Evolutionary conservation across 2,113 vertebrate genomes (phyloP).

Genomic region (Conger conger): DNA sequence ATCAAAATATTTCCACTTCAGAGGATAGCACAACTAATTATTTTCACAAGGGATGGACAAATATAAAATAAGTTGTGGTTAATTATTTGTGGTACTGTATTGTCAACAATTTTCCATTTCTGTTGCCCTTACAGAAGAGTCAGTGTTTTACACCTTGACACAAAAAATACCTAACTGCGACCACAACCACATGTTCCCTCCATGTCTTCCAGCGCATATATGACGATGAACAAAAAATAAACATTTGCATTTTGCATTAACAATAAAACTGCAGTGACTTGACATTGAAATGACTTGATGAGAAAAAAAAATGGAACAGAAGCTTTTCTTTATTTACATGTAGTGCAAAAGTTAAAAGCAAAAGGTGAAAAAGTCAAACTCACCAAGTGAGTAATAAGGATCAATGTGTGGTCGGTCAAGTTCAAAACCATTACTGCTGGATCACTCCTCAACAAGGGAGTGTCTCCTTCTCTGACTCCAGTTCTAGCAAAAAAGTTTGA

Average conservation of each 20-base stretch:
- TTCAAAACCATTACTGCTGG: no score
- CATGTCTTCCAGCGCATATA: background rate
- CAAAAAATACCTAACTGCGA: background rate
- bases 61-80: slow-evolving; percentile 19
- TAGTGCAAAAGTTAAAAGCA: slow-evolving; percentile 63
- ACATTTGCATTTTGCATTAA: slow-evolving; percentile 23
- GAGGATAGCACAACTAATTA: background rate
- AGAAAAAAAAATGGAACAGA: background rate
- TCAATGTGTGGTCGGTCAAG: background rate
- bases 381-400: background rate
- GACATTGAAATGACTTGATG: background rate
- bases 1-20: slow-evolving; percentile 5
- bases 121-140: background rate
- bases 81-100: slow-evolving; percentile 9
- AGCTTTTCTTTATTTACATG: slow-evolving; percentile 66
- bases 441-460: background rate
- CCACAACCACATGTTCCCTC: background rate
- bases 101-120: slow-evolving; percentile 40
- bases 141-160: background rate
- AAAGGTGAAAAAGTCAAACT: slow-evolving; percentile 1
- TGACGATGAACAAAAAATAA: background rate
- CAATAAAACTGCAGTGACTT: background rate
- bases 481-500: background rate
- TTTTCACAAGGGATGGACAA: background rate
- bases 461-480: background rate